Evolutionary conservation across 2,797 vertebrate species (phyloP), one percentile per base, ranked within the genome.

Genomic region (Syndactyla subalaris): DNA sequence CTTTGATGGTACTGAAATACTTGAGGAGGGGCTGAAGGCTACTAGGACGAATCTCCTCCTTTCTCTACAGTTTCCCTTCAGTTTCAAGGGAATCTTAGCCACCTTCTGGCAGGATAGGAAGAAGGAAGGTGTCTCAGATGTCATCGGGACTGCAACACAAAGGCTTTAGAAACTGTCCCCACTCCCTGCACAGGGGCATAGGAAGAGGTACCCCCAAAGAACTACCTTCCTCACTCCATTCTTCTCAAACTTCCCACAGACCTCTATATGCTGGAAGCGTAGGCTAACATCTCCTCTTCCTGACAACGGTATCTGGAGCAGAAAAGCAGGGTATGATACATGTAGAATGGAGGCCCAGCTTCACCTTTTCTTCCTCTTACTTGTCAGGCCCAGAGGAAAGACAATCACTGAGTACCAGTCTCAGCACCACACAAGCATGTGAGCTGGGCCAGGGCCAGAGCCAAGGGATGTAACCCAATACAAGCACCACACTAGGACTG

Each of bases 371-470:
- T 39, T 62, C 52, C 32, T 70, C 54, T 36, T 82, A 36, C 36
- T 49, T 27, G 24, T 21, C 36, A 61, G 46, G 30, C 30, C 30
- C 52, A 54, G 52, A 54, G 8, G 4, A 75, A 72, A 76, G 18
- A 45, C 6, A 10, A 41, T 6, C 9, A 10, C 15, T 7, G 49
- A 51, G 32, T 7, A 59, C 11, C 41, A 63, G 34, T 2, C 8
- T 12, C 26, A 46, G 34, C 52, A 49, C 29, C 11, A 36, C 18
- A 32, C 6, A 45, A 1, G 4, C 29, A 16, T 0, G 0, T 1
- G 32, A 92, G 18, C 38, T 18, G 38, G 32, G 41, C 67, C 36
- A 75, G 32, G 18, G 41, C 11, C 52, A 54, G 52, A 32, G 49
- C n/a, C 38, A 14, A 24, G 11, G 15, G 81, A 14, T 16, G 41